A percentile compares a stretch with the other conserved stretches of the same genome.
These are phyloP conservation scores for Lottia scabra DNA, from an alignment of 2,888 invertebrate genomes.

Conservation along the genomic window DNA sequence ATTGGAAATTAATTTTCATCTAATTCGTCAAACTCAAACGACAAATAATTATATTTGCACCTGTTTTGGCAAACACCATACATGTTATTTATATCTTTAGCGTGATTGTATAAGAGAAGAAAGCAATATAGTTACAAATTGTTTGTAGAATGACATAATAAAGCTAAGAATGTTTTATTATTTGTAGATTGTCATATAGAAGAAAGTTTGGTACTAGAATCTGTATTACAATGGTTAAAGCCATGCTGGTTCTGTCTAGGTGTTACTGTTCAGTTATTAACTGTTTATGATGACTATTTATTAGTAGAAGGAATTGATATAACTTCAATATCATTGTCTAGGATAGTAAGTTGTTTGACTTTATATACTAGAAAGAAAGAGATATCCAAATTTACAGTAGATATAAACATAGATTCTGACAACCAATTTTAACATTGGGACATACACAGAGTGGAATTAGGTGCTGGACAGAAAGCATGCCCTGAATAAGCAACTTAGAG, in stretches of 20 bases:
- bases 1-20: no score
- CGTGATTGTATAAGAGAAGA: background rate
- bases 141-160: background rate
- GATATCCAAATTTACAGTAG: no score
- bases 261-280: slow-evolving; percentile 40
- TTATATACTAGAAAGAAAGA: no score
- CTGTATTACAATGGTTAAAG: slow-evolving; percentile 32
- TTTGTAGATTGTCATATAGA: background rate
- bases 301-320: slow-evolving; percentile 36
- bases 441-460: no score
- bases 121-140: background rate
- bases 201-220: slow-evolving; percentile 10
- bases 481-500: background rate
- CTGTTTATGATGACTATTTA: slow-evolving; percentile 45
- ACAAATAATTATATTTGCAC: no score
- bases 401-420: no score
- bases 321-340: slow-evolving; percentile 26
- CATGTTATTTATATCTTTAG: no score
- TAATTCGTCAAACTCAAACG: no score
- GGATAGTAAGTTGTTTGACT: slow-evolving; percentile 33
- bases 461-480: no score
- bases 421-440: no score
- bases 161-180: background rate
- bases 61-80: no score
- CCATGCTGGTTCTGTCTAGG: slow-evolving; percentile 46